These are phyloP conservation scores for Thaumatotibia leucotreta DNA, from an alignment of 1,140 invertebrate genomes.

Conservation along the genomic window DNA sequence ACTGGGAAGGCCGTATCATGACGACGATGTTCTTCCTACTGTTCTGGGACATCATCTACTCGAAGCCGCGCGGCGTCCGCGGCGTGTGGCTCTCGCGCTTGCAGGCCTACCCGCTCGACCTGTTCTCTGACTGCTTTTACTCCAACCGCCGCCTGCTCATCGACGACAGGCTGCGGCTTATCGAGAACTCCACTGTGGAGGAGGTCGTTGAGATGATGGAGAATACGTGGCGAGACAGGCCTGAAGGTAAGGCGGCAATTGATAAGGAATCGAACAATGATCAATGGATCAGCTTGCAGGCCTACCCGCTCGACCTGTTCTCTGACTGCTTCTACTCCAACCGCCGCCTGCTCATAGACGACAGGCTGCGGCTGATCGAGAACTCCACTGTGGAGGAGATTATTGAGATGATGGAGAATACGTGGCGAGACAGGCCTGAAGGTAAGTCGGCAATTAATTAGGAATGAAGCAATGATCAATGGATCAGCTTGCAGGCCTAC, in stretches of 20 bases:
- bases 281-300: no score
- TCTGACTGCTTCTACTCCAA: no score
- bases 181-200: conserved; percentile 56
- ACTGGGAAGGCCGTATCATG: conserved; percentile 84
- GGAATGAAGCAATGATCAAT: no score
- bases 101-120: conserved; percentile 83
- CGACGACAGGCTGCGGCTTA: conserved; percentile 72
- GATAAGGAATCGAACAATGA: no score
- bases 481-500: no score
- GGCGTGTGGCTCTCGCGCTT: conserved; percentile 82
- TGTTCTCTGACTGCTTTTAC: conserved; percentile 81
- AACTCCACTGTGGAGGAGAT: no score
- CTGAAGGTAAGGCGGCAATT: conserved; percentile 57
- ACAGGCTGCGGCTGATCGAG: no score
- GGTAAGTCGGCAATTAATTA: no score
- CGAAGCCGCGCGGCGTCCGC: conserved; percentile 56
- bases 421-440: no score
- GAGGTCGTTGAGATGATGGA: conserved; percentile 59
- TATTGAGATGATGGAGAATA: no score
- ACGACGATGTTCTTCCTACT: conserved; percentile 81
- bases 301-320: no score
- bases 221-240: conserved; percentile 55
- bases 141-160: conserved; percentile 77
- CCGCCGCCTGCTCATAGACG: no score
- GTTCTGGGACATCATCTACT: conserved; percentile 88